phyloP scores from a whole-genome alignment of 2,797 vertebrate genomes.

The Oreortyx pictus region DNA sequence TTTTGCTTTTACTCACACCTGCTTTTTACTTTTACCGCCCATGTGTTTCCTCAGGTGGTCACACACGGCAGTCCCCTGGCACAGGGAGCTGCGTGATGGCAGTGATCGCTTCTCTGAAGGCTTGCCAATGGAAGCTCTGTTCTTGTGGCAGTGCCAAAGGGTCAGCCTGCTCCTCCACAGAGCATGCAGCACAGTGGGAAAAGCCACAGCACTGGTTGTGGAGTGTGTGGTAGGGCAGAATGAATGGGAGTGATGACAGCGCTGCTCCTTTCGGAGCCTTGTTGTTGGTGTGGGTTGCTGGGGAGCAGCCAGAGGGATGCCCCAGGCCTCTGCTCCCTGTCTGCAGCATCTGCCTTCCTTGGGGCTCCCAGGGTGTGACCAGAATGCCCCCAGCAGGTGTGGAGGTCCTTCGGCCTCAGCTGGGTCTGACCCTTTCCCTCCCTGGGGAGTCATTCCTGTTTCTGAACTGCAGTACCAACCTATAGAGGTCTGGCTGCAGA shows the following conservation, averaged over 20 bases:
- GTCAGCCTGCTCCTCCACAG: background rate
- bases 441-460: rapidly evolving
- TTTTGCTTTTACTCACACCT: background rate
- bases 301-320: too few species aligned
- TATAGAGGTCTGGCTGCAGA: background rate
- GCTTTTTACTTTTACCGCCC: background rate
- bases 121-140: too few species aligned
- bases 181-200: rapidly evolving
- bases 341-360: background rate
- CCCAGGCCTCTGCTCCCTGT: background rate
- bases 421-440: background rate
- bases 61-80: rapidly evolving
- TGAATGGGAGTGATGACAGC: rapidly evolving
- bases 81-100: rapidly evolving
- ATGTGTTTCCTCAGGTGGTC: background rate
- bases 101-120: background rate
- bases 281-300: background rate
- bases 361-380: background rate
- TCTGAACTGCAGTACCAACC: too few species aligned
- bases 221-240: rapidly evolving
- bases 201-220: background rate
- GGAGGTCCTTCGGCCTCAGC: background rate
- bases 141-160: rapidly evolving
- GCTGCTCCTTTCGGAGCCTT: background rate
- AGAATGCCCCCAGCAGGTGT: background rate